Percentiles rank a stretch among this genome's conserved stretches.
phyloP scores from a whole-genome alignment of 2,113 vertebrate genomes.

The Aramus guarauna region DNA sequence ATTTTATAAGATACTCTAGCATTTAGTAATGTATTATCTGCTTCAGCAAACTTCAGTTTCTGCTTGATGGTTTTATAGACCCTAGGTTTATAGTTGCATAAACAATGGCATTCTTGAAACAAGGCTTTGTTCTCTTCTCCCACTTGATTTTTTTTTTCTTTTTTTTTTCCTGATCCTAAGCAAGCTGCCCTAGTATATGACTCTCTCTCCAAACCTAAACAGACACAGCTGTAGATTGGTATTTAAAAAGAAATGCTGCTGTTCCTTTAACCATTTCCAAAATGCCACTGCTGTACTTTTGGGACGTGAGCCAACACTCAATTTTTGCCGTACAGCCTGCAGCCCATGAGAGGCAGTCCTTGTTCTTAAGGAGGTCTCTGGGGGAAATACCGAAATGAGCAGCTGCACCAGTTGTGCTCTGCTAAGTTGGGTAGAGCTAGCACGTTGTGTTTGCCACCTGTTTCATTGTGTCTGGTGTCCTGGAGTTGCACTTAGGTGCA shows the following conservation, averaged over 20 bases:
- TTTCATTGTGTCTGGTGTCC: background rate
- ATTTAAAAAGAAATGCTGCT: background rate
- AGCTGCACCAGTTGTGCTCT: background rate
- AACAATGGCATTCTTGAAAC: slow-evolving; percentile 15
- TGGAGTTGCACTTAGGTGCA: background rate
- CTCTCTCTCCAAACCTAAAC: background rate
- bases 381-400: background rate
- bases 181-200: background rate
- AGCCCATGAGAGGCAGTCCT: background rate
- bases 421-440: background rate
- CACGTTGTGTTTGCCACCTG: background rate
- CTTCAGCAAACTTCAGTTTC: slow-evolving; percentile 21
- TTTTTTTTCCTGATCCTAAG: background rate
- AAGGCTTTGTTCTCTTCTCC: background rate
- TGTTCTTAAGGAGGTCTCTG: slow-evolving; percentile 6
- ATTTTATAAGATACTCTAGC: background rate
- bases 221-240: background rate
- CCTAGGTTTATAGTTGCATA: slow-evolving; percentile 27
- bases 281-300: background rate
- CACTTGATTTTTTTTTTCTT: background rate
- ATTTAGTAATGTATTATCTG: background rate
- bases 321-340: background rate
- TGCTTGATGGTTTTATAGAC: slow-evolving; percentile 48
- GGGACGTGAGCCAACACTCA: background rate
- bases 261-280: slow-evolving; percentile 34